A percentile compares a stretch with the other conserved stretches of the same genome.
Conservation (phyloP, 2,797 vertebrate species). For the Epinephelus malabaricus region DNA sequence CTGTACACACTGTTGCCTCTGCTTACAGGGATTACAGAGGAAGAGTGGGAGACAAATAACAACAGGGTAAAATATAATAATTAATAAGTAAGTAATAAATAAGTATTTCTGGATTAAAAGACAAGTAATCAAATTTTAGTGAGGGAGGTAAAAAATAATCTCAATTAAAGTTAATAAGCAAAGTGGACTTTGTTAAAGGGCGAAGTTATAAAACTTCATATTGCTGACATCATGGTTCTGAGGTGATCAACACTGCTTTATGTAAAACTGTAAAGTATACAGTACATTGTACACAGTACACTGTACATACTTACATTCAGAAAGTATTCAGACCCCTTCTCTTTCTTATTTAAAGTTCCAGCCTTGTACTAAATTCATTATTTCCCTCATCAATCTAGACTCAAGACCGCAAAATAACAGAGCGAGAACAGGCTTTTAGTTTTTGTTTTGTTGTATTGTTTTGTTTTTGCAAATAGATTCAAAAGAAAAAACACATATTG, state of each 20-base stretch:
- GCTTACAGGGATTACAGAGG: conserved; percentile 30
- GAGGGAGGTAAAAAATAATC: background rate
- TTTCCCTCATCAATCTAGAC: too few relatives aligned
- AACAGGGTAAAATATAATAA: background rate
- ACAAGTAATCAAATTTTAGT: background rate
- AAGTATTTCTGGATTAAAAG: conserved; percentile 4
- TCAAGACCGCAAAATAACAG: too few relatives aligned
- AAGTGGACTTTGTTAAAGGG: background rate
- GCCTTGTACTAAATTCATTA: too few relatives aligned
- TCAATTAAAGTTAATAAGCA: background rate
- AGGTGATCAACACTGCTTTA: background rate
- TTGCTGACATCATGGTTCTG: background rate
- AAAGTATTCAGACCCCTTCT: too few relatives aligned
- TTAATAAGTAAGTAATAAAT: background rate
- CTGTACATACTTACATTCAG: too few relatives aligned
- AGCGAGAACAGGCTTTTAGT: too few relatives aligned
- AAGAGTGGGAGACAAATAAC: conserved; percentile 13
- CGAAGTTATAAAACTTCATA: background rate
- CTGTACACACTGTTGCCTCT: conserved; percentile 21
- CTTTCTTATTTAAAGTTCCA: too few relatives aligned
- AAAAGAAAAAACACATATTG: too few relatives aligned
- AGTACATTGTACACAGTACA: too few relatives aligned
- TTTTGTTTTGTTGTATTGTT: too few relatives aligned
- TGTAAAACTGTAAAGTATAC: background rate
- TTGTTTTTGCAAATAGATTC: too few relatives aligned